Evolutionary conservation across 2,797 vertebrate genomes (phyloP), one percentile per base, ranked within the genome.

Genomic region (Scolopax rusticola): DNA sequence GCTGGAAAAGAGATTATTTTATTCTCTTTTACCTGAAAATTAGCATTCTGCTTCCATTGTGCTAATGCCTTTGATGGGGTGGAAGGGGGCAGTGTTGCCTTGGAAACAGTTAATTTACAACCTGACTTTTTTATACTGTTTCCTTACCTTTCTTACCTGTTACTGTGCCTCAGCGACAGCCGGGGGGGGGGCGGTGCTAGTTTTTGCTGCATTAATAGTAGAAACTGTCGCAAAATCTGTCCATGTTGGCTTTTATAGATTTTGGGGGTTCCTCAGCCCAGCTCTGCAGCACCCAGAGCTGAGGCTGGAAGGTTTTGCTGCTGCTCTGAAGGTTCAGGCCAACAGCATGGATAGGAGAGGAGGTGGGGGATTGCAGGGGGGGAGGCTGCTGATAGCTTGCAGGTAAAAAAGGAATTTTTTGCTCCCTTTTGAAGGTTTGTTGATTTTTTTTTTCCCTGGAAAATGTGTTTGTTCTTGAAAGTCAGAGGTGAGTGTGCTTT

Each of bases 51-150:
- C 53, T 69, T 64, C 67, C 45, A 4, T 43, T 32, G 41, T 51
- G 33, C 63, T 68, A 3, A 28, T 50, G 41, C 40, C 77, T 93
- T 77, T 76, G 79, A 25, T 69, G 82, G 61, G 45, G 50, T 64
- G 43, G 84, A 75, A 77, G 41, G 47, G 43, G 77, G 83, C 90
- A 47, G 67, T 71, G 30, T 92, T 79, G 70, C 84, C 94, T 57
- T 18, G 77, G 92, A 67, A 93, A 93, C 81, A 43, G 45, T 48
- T 91, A 3, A 24, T 84, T 88, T 90, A 71, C 86, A 93, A 70
- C 59, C 24, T 80, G 60, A 20, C 25, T 53, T 64, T 81, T 68
- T 67, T 9, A 4, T n/a, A 10, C 28, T 56, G 24, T 65, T 88
- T n/a, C 15, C 27, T 40, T 69, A 61, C 83, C 48, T 90, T 88